phyloP scores from a whole-genome alignment of 2,888 invertebrate species.

The Tetrapedia diversipes region DNA sequence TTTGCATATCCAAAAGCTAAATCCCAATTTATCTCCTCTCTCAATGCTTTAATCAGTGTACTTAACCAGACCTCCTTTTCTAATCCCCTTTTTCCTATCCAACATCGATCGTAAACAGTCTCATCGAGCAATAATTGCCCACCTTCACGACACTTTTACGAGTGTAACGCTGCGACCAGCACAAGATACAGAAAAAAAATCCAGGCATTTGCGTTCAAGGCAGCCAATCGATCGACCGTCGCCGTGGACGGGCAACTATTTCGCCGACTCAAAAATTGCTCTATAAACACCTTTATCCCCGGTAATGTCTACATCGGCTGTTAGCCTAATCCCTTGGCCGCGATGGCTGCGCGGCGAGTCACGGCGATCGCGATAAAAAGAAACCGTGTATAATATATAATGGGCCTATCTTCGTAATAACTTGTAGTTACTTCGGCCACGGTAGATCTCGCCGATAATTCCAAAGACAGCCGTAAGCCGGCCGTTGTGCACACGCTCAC shows the following conservation, averaged over 20 bases:
- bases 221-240: conserved; percentile 21
- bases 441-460: conserved; percentile 77
- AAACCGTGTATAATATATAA: conserved; percentile 79
- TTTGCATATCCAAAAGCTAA: too few relatives aligned
- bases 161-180: neutral
- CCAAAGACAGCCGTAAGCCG: conserved; percentile 70
- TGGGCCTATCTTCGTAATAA: conserved; percentile 78
- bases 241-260: conserved; percentile 47
- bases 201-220: neutral
- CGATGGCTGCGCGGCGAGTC: conserved; percentile 47
- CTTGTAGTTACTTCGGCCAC: conserved; percentile 75
- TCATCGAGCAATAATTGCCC: neutral
- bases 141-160: neutral
- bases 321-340: conserved; percentile 65
- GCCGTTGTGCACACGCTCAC: conserved; percentile 58
- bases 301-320: conserved; percentile 68
- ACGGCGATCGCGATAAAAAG: conserved; percentile 69
- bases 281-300: conserved; percentile 71
- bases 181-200: neutral
- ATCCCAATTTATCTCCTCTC: neutral
- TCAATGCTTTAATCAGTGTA: too few relatives aligned
- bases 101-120: neutral
- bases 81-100: neutral
- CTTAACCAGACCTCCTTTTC: neutral
- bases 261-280: conserved; percentile 63